Percentiles rank a stretch among this genome's conserved stretches.
Evolutionary conservation across 2,888 invertebrate species (phyloP).

Genomic region (Cheilosia urbana): DNA sequence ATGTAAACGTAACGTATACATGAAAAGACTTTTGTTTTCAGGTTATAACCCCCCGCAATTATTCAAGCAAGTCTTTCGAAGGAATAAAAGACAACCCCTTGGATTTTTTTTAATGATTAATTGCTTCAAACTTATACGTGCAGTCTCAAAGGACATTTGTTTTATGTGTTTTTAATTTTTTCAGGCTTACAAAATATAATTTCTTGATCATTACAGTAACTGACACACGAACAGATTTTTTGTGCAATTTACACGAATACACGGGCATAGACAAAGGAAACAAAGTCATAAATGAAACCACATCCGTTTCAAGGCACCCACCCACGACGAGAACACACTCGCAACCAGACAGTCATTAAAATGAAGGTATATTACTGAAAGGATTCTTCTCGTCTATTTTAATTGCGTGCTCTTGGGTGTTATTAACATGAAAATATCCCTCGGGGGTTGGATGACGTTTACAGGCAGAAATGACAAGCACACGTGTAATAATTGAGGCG

Average conservation of each 20-base stretch:
- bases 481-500: slow-evolving; percentile 9
- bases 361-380: slow-evolving; percentile 12
- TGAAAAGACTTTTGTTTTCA: background rate
- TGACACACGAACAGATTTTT: background rate
- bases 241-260: background rate
- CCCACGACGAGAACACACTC: background rate
- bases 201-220: background rate
- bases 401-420: slow-evolving; percentile 35
- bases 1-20: too few species aligned
- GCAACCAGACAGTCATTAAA: slow-evolving; percentile 17
- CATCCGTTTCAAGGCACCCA: background rate
- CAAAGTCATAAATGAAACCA: background rate
- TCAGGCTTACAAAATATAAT: too few species aligned
- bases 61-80: too few species aligned
- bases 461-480: slow-evolving; percentile 10
- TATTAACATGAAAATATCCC: slow-evolving; percentile 17
- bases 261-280: background rate
- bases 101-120: background rate
- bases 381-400: slow-evolving; percentile 33
- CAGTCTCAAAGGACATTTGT: too few species aligned
- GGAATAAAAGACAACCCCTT: too few species aligned
- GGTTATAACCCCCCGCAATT: too few species aligned
- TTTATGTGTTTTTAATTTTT: background rate
- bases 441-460: background rate
- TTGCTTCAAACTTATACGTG: background rate